Base-by-base conservation (phyloP, 2,113 vertebrate species). In the Cichladusa arquata region DNA sequence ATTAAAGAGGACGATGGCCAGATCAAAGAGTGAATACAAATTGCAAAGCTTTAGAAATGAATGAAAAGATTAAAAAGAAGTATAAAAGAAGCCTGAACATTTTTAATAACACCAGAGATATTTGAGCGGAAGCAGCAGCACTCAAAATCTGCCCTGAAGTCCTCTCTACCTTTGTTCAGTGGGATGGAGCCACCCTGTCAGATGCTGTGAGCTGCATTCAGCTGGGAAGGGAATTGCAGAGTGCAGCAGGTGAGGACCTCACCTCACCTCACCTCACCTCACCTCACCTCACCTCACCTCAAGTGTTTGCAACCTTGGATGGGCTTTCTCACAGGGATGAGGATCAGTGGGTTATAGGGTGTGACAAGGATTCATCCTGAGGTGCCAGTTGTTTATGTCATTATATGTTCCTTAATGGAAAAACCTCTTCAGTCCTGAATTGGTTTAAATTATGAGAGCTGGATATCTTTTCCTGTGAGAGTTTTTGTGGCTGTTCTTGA, bases 291-390 rank as follows among this genome's bases (percentile, higher is more conserved):
- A 2, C 12, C 56, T 61, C 3, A 29, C 18, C 31, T 51, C 11
- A 8, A 14, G 5, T 0, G 0, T 65, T 19, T 56, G 7, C 8
- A 73, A 3, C 12, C 31, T 77, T 5, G 2, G 14, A 2, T 38
- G 33, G 20, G 11, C 10, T 86, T 72, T 60, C 25, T 81, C 15
- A 44, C 18, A 0, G 0, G 10, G 29, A 14, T 9, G 26, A 29
- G 5, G 3, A 31, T 34, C 42, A 64, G 29, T 2, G 12, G 31
- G 17, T 29, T 48, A 15, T 8, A 57, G 31, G 2, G 7, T 31
- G 14, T 14, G 9, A 26, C 25, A 38, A 38, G 12, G 19, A 47
- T 56, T 82, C 18, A 29, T 51, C n/a, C 40, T 54, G 22, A 79
- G 16, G 24, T 53, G 16, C 17, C 9, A 18, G 22, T 38, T 62